phyloP scores from a whole-genome alignment of 2,113 vertebrate genomes.

The Python bivittatus region DNA sequence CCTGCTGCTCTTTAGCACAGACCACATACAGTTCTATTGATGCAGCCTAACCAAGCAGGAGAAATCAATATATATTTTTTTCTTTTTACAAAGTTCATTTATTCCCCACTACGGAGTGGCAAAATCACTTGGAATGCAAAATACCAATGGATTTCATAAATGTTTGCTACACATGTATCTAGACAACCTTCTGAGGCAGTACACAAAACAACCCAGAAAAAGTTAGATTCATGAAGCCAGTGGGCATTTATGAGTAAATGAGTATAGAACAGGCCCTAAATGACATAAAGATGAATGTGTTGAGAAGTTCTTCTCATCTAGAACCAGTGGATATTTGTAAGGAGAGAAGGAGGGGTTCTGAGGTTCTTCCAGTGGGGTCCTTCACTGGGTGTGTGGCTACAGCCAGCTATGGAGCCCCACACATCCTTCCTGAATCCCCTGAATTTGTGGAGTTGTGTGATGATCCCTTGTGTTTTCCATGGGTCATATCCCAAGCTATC shows the following conservation, averaged over 20 bases:
- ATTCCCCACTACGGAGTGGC: conserved; percentile 47
- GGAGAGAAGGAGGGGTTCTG: no score
- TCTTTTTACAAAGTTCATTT: not conserved
- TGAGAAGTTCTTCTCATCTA: no score
- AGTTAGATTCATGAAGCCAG: not conserved
- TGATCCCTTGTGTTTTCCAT: not conserved
- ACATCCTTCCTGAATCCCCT: not conserved
- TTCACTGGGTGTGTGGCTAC: no score
- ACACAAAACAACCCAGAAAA: not conserved
- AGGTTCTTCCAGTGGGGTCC: no score
- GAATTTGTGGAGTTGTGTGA: not conserved
- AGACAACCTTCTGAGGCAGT: not conserved
- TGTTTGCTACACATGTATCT: not conserved
- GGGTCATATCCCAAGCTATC: not conserved
- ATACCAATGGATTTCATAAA: not conserved
- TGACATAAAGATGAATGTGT: no score
- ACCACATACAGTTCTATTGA: rapidly evolving
- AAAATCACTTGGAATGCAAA: conserved; percentile 20
- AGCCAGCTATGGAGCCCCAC: no score
- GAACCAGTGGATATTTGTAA: no score
- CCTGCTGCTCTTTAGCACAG: not conserved
- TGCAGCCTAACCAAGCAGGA: not conserved
- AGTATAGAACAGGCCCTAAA: not conserved
- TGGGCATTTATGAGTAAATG: no score
- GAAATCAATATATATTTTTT: not conserved